phyloP scores from a whole-genome alignment of 2,113 vertebrate species.

The Centropristis striata region DNA sequence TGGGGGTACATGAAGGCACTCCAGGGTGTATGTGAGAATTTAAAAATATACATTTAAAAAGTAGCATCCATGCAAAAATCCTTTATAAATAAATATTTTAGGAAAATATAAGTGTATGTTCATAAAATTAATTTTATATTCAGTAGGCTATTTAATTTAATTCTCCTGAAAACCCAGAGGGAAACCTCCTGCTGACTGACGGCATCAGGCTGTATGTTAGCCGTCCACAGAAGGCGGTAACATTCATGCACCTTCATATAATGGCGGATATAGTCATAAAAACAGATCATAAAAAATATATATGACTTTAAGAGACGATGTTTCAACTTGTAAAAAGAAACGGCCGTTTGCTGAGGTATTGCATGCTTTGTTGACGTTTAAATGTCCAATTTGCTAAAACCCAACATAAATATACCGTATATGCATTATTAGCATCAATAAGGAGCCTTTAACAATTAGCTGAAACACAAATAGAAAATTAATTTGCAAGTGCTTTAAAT shows the following conservation, averaged over 20 bases:
- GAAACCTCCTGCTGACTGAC: not conserved
- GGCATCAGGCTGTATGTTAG: not conserved
- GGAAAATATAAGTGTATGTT: too few relatives aligned
- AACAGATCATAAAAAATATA: not conserved
- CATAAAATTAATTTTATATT: too few relatives aligned
- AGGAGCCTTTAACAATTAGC: not conserved
- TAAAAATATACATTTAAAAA: too few relatives aligned
- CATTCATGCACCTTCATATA: not conserved
- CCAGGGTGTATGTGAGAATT: too few relatives aligned
- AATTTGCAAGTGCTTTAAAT: not conserved
- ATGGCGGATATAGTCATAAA: not conserved
- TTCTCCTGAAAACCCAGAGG: constrained; percentile 10
- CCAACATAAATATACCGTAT: not conserved
- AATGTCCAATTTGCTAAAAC: not conserved
- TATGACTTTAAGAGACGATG: too few relatives aligned
- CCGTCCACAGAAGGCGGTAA: too few relatives aligned
- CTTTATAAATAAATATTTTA: too few relatives aligned
- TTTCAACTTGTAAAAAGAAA: not conserved
- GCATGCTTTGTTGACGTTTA: not conserved
- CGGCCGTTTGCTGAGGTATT: not conserved
- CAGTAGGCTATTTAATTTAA: too few relatives aligned
- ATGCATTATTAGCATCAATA: constrained; percentile 13
- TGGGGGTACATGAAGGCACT: too few relatives aligned
- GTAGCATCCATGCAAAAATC: too few relatives aligned
- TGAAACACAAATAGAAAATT: not conserved